Base-by-base conservation (phyloP, 2,888 invertebrate species). In the Ophion ventricosus region DNA sequence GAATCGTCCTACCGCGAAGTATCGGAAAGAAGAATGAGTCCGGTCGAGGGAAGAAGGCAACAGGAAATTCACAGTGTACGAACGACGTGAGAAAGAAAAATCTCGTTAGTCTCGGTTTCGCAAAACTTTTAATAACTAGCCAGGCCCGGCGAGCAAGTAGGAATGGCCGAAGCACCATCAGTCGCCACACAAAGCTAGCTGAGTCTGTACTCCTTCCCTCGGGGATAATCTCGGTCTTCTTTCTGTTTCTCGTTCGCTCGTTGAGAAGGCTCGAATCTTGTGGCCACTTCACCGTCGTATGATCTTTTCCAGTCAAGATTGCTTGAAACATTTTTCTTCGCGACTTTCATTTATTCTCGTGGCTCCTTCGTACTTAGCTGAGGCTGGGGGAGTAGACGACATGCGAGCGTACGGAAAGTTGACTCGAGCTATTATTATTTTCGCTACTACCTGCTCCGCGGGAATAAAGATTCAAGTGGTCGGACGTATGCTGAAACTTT, bases 291-390 rank as follows among this genome's bases (percentile, higher is more conserved):
- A 80, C 67, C 66, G 54, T 73, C 69, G 76, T 83, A 78, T 83
- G 83, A 85, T 77, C 83, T 83, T 83, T 83, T 81, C 66, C 80
- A 78, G 77, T 74, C 61, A 78, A 72, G 73, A 61, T 80, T 75
- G 59, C 75, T 78, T 14, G 54, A 78, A 26, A 54, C 35, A 35
- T 43, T 81, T 77, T 80, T 49, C 49, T 74, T 23, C 66, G 20
- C 59, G 35, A 56, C 49, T 11, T 57, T 59, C 40, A 23, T 10
- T 29, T n/a, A 11, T 25, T 23, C 8, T 17, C 25, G 23, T 2
- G n/a, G 26, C 29, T 23, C 14, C 23, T 35, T 14, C n/a, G 2
- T 29, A 14, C 26, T 8, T 29, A 10, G 14, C 54, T 29, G 17
- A 40, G 43, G n/a, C n/a, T 2, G 35, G 20, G 66, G 23, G 70